Evolutionary conservation across 2,797 vertebrate genomes (phyloP).

Genomic region (Ctenopoma kingsleyae): DNA sequence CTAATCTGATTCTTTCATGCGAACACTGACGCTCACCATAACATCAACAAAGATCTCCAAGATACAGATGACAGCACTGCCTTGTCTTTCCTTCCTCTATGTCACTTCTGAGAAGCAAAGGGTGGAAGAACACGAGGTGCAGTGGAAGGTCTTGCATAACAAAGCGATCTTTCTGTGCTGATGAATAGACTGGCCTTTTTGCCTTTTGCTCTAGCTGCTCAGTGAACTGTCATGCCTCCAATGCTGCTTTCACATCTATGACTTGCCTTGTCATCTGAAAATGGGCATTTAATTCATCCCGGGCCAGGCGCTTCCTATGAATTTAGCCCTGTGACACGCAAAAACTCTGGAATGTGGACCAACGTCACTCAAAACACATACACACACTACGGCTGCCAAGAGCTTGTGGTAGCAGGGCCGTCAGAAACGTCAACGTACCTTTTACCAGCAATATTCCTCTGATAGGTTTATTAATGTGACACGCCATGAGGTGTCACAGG

Average conservation of each 20-base stretch:
- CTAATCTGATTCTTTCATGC: constrained; percentile 13
- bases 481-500: no score
- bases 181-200: constrained; percentile 66
- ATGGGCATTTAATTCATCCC: constrained; percentile 41
- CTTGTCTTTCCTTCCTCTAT: constrained; percentile 31
- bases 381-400: constrained; percentile 18
- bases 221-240: constrained; percentile 46
- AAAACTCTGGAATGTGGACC: constrained; percentile 40
- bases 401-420: neutral
- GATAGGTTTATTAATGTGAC: no score
- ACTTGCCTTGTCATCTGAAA: constrained; percentile 48
- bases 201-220: constrained; percentile 9
- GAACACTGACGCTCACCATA: constrained; percentile 31
- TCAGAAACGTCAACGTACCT: neutral
- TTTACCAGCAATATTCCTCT: neutral
- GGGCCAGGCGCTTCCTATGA: constrained; percentile 19
- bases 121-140: constrained; percentile 36
- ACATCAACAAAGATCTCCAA: constrained; percentile 57
- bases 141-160: constrained; percentile 55
- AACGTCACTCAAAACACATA: constrained; percentile 11
- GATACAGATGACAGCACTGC: constrained; percentile 22
- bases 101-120: constrained; percentile 52
- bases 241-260: constrained; percentile 40
- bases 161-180: constrained; percentile 66
- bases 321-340: constrained; percentile 26